Evolutionary conservation across 1,140 invertebrate genomes (phyloP), one percentile per base, ranked within the genome.

Genomic region (Drosophila nebulosa): DNA sequence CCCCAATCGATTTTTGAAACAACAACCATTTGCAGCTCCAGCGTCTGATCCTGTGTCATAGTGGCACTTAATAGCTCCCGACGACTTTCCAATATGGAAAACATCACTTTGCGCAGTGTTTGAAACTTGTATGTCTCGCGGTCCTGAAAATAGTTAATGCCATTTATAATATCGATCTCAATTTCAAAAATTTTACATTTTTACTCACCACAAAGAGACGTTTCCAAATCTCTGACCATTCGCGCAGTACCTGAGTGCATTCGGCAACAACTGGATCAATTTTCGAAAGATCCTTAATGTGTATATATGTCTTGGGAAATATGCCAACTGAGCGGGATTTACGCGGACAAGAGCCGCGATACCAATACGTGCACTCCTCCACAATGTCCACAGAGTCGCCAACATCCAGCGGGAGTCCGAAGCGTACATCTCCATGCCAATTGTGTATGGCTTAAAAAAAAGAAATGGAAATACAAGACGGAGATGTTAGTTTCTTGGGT

Each of bases 191-290:
- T 2, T 7, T 7, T 24, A 24, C 2, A 0, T 2, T 39, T 6
- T 0, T 1, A 74, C 76, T 93, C 92, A 97, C 97, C 92, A 97
- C 95, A 93, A 96, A 98, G 10, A 98, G 93, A 64, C 95, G 95
- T 89, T 98, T 98, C 97, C 97, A 98, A 64, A 98, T 96, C 69
- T 95, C 92, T 24, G 95, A 96, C 98, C 98, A 99, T 95, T 99
- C 98, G 90, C 97, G 92, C 9, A 98, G 92, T 0, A 98, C 97
- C 62, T 96, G 93, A 2, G 97, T 96, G n/a, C 98, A 96, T 92
- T 98, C 97, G 51, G 95, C 93, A 0, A 98, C 96, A n/a, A 97
- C 95, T 0, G 96, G 94, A 93, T 98, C 97, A 89, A 97, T 97
- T 91, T 95, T 96, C 74, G 95, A 95, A 42, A 95, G 94, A 27